Base-by-base conservation (phyloP, 2,113 vertebrate species). In the Syngnathus floridae region DNA sequence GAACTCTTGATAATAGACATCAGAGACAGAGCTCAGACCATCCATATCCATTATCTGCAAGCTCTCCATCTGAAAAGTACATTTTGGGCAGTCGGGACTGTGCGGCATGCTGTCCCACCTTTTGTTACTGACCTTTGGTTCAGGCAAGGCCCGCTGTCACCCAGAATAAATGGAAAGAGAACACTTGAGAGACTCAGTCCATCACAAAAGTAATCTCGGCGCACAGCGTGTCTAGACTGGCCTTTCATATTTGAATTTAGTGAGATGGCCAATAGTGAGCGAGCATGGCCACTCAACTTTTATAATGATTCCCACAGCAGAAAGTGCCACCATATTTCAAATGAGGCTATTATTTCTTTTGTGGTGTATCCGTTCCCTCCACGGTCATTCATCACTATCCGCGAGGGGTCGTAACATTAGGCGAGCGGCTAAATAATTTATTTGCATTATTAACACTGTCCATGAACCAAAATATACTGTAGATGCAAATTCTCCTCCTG, bases 221-320 rank as follows among this genome's bases (percentile, higher is more conserved):
- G 38, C n/a, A 26, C 59, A 61, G 21, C 38, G 35, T 19, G 38
- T 61, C 38, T 10, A n/a, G 36, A 38, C 37, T 5, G 35, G 37
- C 9, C 17, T n/a, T 11, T 43, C 21, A 37, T 61, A 61, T 61
- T 61, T 61, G 38, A 40, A 61, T 40, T 59, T n/a, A n/a, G 19
- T 59, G 57, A 59, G 19, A 59, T 40, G 26, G 26, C 57, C 36
- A 21, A 59, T 10, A n/a, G 37, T 12, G 19, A 40, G 26, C 14
- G 5, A 19, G 56, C 36, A 2, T 4, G 21, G 51, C 21, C 21
- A 22, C 51, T 52, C 9, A 52, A 38, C 17, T 22, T 21, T 43
- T 14, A 61, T 22, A 22, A 43, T 22, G 59, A 22, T 21, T 43
- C 21, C 58, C 26, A 14, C 13, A 40, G 38, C 5, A 41, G 38